Conservation (phyloP, 1,140 invertebrate species). For the Brachystomella parvula region DNA sequence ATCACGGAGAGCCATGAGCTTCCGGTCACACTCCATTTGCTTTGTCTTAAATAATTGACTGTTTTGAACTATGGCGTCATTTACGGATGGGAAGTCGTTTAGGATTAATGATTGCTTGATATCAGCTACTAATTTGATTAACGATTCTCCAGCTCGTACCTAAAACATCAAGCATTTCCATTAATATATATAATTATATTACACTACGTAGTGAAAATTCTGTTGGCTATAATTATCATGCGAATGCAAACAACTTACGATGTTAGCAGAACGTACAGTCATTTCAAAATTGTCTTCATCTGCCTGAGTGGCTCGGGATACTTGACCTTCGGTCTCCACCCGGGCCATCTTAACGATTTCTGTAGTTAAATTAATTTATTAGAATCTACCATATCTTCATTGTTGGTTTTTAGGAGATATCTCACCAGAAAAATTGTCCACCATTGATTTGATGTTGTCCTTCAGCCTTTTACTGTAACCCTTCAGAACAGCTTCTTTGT, state of each 20-base stretch:
- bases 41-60: conserved; percentile 79
- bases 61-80: conserved; percentile 87
- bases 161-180: conserved; percentile 14
- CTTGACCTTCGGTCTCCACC: conserved; percentile 83
- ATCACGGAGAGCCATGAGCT: conserved; percentile 80
- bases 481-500: conserved; percentile 84
- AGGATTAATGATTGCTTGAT: conserved; percentile 94
- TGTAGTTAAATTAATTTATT: conserved; percentile 44
- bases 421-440: conserved; percentile 89
- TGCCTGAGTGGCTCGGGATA: conserved; percentile 77
- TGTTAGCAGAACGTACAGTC: conserved; percentile 89
- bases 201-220: neutral
- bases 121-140: conserved; percentile 93
- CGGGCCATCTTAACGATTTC: conserved; percentile 90
- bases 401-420: neutral
- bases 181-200: neutral
- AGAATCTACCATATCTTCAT: neutral
- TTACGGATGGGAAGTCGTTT: conserved; percentile 94
- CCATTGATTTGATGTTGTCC: conserved; percentile 92
- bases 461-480: conserved; percentile 86
- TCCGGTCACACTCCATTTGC: conserved; percentile 86
- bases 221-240: neutral
- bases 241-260: conserved; percentile 49
- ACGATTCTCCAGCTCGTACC: conserved; percentile 84
- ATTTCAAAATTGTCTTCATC: conserved; percentile 95